Percentiles rank a stretch among this genome's conserved stretches.
Evolutionary conservation across 2,113 vertebrate genomes (phyloP).

Genomic region (Rhinoptilus africanus): DNA sequence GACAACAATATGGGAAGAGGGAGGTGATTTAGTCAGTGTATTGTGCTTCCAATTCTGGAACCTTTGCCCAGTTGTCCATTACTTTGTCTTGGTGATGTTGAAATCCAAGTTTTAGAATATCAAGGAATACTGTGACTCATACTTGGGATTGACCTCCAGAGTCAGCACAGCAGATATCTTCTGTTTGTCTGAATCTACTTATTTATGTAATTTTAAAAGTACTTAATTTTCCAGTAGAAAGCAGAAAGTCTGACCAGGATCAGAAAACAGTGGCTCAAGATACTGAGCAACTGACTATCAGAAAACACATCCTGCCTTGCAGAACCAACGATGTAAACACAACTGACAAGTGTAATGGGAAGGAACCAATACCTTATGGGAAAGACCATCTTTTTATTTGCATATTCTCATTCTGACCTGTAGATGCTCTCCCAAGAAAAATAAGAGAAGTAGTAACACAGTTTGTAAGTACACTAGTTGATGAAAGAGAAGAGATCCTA

Average conservation of each 20-base stretch:
- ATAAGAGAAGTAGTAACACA: background rate
- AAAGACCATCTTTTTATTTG: background rate
- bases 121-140: background rate
- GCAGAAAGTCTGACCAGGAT: background rate
- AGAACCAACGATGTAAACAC: background rate
- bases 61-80: background rate
- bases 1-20: background rate
- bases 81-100: background rate
- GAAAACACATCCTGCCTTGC: background rate
- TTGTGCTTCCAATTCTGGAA: background rate
- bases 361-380: background rate
- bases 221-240: background rate
- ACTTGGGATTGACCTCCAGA: background rate
- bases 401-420: background rate
- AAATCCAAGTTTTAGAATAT: background rate
- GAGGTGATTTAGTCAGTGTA: background rate
- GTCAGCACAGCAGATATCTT: background rate
- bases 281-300: background rate
- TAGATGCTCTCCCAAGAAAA: background rate
- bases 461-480: background rate
- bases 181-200: background rate
- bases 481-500: background rate
- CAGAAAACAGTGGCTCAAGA: background rate
- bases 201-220: background rate
- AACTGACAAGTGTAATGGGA: background rate